Base-by-base conservation (phyloP, 2,888 invertebrate genomes). In the Aquatica leii region DNA sequence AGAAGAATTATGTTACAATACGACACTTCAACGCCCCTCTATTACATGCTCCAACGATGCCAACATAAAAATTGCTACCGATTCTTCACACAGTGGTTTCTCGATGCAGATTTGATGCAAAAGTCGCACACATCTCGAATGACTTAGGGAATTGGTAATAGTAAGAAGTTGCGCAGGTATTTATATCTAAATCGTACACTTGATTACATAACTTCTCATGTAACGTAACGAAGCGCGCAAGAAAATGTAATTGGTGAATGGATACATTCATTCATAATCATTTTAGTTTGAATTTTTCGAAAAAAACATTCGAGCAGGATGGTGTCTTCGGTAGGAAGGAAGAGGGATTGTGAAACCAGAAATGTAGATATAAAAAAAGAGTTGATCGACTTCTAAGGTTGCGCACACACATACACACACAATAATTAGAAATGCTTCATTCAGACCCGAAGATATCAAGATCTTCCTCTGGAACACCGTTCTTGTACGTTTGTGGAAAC, bases 331-430 rank as follows among this genome's bases (percentile, higher is more conserved):
- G 41, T 46, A 20, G 46, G 46, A 46, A 46, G 46, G 46, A 18
- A 46, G 18, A 37, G 50, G 49, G 40, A 55, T 18, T 40, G 43
- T 48, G 11, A 46, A 46, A 46, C 46, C 46, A 46, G 46, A 46
- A 46, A 46, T 46, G 11, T n/a, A 18, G 18, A 18, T 18, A 11
- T 41, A 48, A 12, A 51, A 52, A 52, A 52, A 57, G 55, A 63
- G 58, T 63, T 64, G 59, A 59, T 60, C 64, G 64, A 64, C 64
- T 64, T 64, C 56, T 61, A 56, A 64, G 64, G 64, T 54, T 64
- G 64, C 59, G 55, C 64, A 59, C 24, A 24, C 6, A 24, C 24
- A n/a, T n/a, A 24, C 24, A 24, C 59, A 64, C 53, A 58, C 64
- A 59, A 35, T 55, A 59, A 64, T 64, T 64, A 64, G 54, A 40